These are phyloP conservation scores for Hybos culiciformis DNA, from an alignment of 2,888 invertebrate genomes.

Conservation along the genomic window DNA sequence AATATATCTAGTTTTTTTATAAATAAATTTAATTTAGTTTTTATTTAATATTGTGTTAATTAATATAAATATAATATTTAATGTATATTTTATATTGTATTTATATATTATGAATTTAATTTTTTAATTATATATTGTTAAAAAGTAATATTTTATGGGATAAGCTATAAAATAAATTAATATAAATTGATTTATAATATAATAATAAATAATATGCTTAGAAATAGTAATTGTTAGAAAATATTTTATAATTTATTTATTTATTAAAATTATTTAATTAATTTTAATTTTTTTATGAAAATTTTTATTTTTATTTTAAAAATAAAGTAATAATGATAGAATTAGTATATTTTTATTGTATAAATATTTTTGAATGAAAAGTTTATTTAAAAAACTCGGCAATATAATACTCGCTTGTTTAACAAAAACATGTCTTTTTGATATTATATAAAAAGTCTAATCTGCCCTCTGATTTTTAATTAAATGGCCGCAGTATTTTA, in stretches of 20 bases:
- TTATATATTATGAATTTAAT: no score
- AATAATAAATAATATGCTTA: slow-evolving; percentile 44
- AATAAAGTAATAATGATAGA: slow-evolving; percentile 43
- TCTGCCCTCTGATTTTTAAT: slow-evolving; percentile 55
- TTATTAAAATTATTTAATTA: slow-evolving; percentile 35
- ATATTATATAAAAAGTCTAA: slow-evolving; percentile 46
- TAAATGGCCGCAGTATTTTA: slow-evolving; percentile 67
- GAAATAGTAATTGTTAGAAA: slow-evolving; percentile 43
- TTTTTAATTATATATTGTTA: no score
- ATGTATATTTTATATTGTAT: no score
- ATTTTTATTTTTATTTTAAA: slow-evolving; percentile 32
- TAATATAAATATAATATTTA: slow-evolving; percentile 29
- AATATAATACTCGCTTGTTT: slow-evolving; percentile 55
- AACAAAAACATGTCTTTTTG: slow-evolving; percentile 64
- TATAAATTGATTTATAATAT: slow-evolving; percentile 36
- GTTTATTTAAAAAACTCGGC: slow-evolving; percentile 48
- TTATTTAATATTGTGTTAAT: slow-evolving; percentile 15
- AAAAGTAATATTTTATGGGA: slow-evolving; percentile 42
- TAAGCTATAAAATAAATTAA: slow-evolving; percentile 45
- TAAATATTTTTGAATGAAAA: slow-evolving; percentile 23
- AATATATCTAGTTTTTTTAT: slow-evolving; percentile 54
- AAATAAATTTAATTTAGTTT: slow-evolving; percentile 42
- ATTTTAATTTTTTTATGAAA: slow-evolving; percentile 35
- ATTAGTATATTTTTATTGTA: slow-evolving; percentile 39
- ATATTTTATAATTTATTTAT: slow-evolving; percentile 38